A percentile compares a stretch with the other conserved stretches of the same genome.
Evolutionary conservation across 1,140 invertebrate species (phyloP).

Genomic region (Alviniconcha marisindica): DNA sequence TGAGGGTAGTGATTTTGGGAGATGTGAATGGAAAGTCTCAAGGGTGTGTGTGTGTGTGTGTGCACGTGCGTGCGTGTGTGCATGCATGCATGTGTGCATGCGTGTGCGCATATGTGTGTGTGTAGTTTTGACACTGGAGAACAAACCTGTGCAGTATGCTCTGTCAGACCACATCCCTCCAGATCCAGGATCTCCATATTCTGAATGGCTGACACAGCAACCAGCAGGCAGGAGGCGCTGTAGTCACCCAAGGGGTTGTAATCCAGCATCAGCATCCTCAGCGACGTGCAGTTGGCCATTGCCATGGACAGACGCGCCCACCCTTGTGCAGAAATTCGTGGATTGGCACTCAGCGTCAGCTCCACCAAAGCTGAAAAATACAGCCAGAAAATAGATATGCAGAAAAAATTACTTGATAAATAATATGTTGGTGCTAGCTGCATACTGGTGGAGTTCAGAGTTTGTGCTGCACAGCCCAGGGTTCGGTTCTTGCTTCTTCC

Average conservation of each 20-base stretch:
- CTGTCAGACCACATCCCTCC: conserved; percentile 61
- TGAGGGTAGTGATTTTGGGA: too few relatives aligned
- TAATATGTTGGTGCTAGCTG: too few relatives aligned
- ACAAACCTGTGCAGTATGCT: conserved; percentile 63
- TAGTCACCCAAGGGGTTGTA: conserved; percentile 69
- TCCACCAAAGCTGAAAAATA: conserved; percentile 67
- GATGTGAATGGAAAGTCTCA: background rate
- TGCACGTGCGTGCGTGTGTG: background rate
- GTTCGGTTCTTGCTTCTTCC: too few relatives aligned
- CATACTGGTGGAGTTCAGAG: too few relatives aligned
- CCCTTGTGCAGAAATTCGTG: conserved; percentile 57
- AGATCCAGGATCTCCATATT: conserved; percentile 62
- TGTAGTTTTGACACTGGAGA: too few relatives aligned
- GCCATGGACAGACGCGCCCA: conserved; percentile 66
- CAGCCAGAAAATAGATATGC: too few relatives aligned
- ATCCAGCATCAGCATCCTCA: conserved; percentile 61
- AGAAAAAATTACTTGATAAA: too few relatives aligned
- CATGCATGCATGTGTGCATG: too few relatives aligned
- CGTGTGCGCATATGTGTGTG: too few relatives aligned
- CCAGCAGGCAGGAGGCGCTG: conserved; percentile 60
- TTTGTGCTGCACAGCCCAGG: too few relatives aligned
- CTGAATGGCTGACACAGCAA: conserved; percentile 54
- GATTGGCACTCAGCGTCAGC: conserved; percentile 66
- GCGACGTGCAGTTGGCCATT: conserved; percentile 58
- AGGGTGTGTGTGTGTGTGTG: too few relatives aligned